Evolutionary conservation across 92 coral and sea anemone genomes (phyloP), one percentile per base, ranked within the genome.

Genomic region (Actinostola sp.): DNA sequence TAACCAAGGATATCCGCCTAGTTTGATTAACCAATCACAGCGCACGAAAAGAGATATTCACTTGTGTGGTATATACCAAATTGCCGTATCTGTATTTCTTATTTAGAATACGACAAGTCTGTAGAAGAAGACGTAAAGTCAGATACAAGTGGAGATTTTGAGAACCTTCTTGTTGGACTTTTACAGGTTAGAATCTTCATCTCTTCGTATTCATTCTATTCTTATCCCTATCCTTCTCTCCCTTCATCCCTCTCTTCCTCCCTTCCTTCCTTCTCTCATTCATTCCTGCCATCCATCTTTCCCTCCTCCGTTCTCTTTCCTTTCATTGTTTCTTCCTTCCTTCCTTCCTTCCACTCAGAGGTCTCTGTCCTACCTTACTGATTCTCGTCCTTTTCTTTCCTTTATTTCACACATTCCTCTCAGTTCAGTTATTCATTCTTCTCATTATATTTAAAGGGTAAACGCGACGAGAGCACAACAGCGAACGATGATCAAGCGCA

Each of bases 131-230:
- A 70, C 46, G 86, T 93, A n/a, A 71, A 64, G 38, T 82, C 81
- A 39, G 98, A 93, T 8, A 91, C 97, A 24, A 88, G 92, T 61
- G 98, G 98, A 35, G 89, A 93, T 72, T 93, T 91, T 63, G 86
- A 88, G 55, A 80, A 75, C 19, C 84, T 91, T 9, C 92, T 93
- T 1, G 88, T 93, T 55, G 83, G 82, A 54, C 76, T 93, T 8
- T 61, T 89, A 64, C 89, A 82, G 89, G 98, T 93, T 71, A 21
- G 82, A 25, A 24, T 29, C 42, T 57, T 14, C 68, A 20, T 32
- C 38, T 15, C n/a, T 28, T 4, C 9, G 11, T 52, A 25, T 52
- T n/a, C 23, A 52, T 9, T 7, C 60, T 9, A 8, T 26, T 31
- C 17, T 31, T 31, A 4, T 23, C 7, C 63, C 29, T 57, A 5